Evolutionary conservation across 37 sponge, comb jelly and placozoan genomes (phyloP).

Genomic region (Aplysina aerophoba): DNA sequence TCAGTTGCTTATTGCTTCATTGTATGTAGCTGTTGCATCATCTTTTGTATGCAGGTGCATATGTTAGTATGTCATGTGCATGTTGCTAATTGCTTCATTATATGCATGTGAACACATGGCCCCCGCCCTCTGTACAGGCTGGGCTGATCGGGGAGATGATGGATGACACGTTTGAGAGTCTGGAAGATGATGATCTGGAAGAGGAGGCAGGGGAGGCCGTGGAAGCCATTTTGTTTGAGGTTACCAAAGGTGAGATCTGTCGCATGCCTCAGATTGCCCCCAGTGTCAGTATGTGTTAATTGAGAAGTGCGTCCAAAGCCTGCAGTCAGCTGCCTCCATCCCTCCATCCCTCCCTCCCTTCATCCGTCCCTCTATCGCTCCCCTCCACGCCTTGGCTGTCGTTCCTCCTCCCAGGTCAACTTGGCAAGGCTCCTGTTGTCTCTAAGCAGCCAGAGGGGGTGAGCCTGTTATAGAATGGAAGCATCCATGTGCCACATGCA

Average conservation of each 20-base stretch:
- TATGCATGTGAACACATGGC: neutral
- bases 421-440: conserved; percentile 16
- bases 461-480: neutral
- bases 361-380: too few species aligned
- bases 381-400: too few species aligned
- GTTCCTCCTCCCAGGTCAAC: conserved; percentile 27
- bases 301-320: too few species aligned
- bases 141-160: conserved; percentile 98
- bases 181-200: conserved; percentile 96
- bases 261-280: too few species aligned
- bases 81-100: neutral
- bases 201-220: conserved; percentile 93
- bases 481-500: too few species aligned
- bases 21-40: neutral
- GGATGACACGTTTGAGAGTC: conserved; percentile 92
- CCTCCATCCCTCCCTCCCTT: too few species aligned
- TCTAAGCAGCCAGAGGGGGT: neutral
- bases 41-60: neutral
- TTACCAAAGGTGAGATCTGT: conserved; percentile 79
- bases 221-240: conserved; percentile 95
- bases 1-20: neutral
- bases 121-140: conserved; percentile 61
- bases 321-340: too few species aligned
- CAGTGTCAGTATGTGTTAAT: too few species aligned
- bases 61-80: neutral